Conservation (phyloP, 2,888 invertebrate genomes). For the Lordiphosa fenestrarum region DNA sequence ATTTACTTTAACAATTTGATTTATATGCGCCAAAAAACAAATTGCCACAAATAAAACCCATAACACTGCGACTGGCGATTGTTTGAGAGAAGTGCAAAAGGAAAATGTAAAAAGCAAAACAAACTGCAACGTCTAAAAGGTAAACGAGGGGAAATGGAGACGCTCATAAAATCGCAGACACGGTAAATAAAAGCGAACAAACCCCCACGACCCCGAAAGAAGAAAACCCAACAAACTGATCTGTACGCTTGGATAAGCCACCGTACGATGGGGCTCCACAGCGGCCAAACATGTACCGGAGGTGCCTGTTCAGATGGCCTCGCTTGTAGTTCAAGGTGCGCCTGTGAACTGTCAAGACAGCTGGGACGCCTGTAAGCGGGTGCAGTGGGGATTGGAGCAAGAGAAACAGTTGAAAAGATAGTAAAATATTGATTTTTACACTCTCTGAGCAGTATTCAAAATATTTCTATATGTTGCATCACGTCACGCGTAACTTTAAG, state of each 20-base stretch:
- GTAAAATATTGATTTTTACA: too few species aligned
- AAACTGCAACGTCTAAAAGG: conserved; percentile 42
- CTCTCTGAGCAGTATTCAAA: too few species aligned
- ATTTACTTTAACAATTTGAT: conserved; percentile 58
- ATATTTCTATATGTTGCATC: too few species aligned
- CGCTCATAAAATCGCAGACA: conserved; percentile 52
- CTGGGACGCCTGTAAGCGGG: conserved; percentile 25
- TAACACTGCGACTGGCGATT: conserved; percentile 29
- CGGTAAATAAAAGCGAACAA: conserved; percentile 58
- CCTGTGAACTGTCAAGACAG: conserved; percentile 34
- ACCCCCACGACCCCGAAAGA: conserved; percentile 33
- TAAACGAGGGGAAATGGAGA: conserved; percentile 13
- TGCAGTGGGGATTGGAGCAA: conserved; percentile 31
- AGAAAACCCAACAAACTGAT: conserved; percentile 38
- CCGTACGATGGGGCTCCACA: too few species aligned
- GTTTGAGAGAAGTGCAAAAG: conserved; percentile 16
- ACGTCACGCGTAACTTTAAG: too few species aligned
- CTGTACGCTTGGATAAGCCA: conserved; percentile 54
- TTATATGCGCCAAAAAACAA: conserved; percentile 44
- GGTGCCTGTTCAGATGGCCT: conserved; percentile 4
- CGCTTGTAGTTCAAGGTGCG: conserved; percentile 65
- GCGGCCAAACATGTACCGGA: background rate
- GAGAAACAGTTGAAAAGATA: background rate
- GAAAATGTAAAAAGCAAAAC: conserved; percentile 23
- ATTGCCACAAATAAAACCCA: conserved; percentile 52